phyloP scores from a whole-genome alignment of 2,888 invertebrate species.

The Gandaritis pyraliata region DNA sequence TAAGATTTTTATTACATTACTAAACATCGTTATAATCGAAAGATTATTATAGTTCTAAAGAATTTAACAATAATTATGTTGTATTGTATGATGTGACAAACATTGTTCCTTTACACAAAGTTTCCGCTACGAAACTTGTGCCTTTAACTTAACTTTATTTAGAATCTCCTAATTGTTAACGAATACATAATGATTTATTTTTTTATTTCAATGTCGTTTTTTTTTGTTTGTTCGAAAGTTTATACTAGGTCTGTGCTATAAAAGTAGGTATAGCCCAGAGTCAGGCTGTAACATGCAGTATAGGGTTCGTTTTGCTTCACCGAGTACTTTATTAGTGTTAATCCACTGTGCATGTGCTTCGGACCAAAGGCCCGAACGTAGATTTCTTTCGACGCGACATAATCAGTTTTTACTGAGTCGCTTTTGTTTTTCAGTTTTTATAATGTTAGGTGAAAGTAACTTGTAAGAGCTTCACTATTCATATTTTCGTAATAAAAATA shows the following conservation, averaged over 20 bases:
- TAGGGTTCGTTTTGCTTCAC: too few relatives aligned
- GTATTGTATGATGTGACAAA: not conserved
- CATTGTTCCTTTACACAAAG: not conserved
- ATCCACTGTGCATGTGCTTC: too few relatives aligned
- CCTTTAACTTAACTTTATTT: conserved; percentile 22
- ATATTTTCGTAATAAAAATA: conserved; percentile 19
- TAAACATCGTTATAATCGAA: not conserved
- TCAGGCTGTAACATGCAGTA: too few relatives aligned
- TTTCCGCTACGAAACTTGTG: conserved; percentile 9
- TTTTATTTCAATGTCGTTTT: too few relatives aligned
- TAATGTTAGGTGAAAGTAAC: conserved; percentile 5
- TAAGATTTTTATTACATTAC: not conserved
- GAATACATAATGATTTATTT: not conserved
- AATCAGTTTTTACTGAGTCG: too few relatives aligned
- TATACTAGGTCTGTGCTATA: too few relatives aligned
- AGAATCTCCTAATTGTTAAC: conserved; percentile 38
- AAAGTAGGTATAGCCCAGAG: too few relatives aligned
- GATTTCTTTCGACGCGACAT: too few relatives aligned
- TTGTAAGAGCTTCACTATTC: conserved; percentile 6
- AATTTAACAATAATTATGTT: not conserved
- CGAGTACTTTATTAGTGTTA: too few relatives aligned
- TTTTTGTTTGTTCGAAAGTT: too few relatives aligned
- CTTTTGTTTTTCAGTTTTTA: too few relatives aligned
- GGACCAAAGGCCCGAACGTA: too few relatives aligned
- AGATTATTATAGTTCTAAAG: not conserved